A percentile compares a stretch with the other conserved stretches of the same genome.
phyloP scores from a whole-genome alignment of 30 jellyfish, hydroid and myxozoan genomes.

The Hydra vulgaris region DNA sequence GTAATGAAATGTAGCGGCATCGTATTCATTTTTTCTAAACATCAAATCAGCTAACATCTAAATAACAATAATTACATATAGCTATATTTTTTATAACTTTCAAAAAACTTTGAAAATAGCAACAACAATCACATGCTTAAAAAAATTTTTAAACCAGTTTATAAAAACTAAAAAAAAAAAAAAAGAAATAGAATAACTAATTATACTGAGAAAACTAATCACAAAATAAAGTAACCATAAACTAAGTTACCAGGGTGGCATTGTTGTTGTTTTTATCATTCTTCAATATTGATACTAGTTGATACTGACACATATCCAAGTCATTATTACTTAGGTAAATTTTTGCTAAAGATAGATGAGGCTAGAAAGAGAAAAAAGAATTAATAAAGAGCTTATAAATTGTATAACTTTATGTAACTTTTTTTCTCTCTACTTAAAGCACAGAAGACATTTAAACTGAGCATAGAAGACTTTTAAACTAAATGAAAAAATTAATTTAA shows the following conservation, averaged over 20 bases:
- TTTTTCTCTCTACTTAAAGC: too few relatives aligned
- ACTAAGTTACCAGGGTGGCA: conserved; percentile 88
- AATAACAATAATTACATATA: neutral
- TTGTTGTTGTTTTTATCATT: conserved; percentile 47
- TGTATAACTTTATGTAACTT: too few relatives aligned
- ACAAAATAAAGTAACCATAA: too few relatives aligned
- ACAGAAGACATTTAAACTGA: too few relatives aligned
- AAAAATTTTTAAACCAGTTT: too few relatives aligned
- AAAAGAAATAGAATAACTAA: too few relatives aligned
- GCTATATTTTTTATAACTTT: neutral
- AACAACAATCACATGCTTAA: too few relatives aligned
- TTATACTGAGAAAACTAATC: too few relatives aligned
- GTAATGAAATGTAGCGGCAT: conserved; percentile 68
- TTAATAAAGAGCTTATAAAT: too few relatives aligned
- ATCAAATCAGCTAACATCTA: conserved; percentile 94
- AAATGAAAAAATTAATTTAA: too few relatives aligned
- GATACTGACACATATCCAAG: conserved; percentile 80
- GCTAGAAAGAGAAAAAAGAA: conserved; percentile 14
- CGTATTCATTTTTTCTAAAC: conserved; percentile 77
- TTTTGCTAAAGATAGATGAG: conserved; percentile 57
- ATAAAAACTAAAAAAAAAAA: neutral
- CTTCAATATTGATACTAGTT: conserved; percentile 50
- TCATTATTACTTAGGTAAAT: conserved; percentile 62
- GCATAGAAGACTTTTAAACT: too few relatives aligned
- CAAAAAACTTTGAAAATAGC: too few relatives aligned